A percentile compares a stretch with the other conserved stretches of the same genome.
Evolutionary conservation across 2,113 vertebrate species (phyloP).

Genomic region (Grallaria varia): DNA sequence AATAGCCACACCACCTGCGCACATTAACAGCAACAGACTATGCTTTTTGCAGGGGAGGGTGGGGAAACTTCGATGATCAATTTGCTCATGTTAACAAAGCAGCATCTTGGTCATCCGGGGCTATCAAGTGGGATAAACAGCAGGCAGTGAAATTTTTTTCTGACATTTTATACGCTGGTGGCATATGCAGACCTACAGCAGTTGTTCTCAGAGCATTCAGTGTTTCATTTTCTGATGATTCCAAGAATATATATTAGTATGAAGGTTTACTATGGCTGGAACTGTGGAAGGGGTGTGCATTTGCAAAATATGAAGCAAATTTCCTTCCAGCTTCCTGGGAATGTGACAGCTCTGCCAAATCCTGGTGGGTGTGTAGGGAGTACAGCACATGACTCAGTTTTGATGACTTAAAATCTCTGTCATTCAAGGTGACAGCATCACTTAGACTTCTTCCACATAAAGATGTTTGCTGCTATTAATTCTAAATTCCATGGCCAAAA

Average conservation of each 20-base stretch:
- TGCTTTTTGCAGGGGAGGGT: not conserved
- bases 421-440: not conserved
- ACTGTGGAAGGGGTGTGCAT: accelerated
- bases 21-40: not conserved
- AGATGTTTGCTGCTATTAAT: not conserved
- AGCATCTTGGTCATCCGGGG: not conserved
- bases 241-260: not conserved
- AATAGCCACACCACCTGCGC: not conserved
- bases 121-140: not conserved
- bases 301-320: not conserved
- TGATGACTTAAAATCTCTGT: not conserved
- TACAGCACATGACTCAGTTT: not conserved
- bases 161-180: not conserved
- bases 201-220: not conserved
- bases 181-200: not conserved
- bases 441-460: not conserved
- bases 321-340: not conserved
- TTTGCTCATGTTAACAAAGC: not conserved
- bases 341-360: not conserved
- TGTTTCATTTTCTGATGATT: not conserved
- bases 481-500: not conserved
- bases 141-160: not conserved
- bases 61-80: not conserved
- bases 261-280: not conserved
- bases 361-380: not conserved